Evolutionary conservation across 2,888 invertebrate species (phyloP), one percentile per base, ranked within the genome.

Genomic region (Ypsolopha scabrella): DNA sequence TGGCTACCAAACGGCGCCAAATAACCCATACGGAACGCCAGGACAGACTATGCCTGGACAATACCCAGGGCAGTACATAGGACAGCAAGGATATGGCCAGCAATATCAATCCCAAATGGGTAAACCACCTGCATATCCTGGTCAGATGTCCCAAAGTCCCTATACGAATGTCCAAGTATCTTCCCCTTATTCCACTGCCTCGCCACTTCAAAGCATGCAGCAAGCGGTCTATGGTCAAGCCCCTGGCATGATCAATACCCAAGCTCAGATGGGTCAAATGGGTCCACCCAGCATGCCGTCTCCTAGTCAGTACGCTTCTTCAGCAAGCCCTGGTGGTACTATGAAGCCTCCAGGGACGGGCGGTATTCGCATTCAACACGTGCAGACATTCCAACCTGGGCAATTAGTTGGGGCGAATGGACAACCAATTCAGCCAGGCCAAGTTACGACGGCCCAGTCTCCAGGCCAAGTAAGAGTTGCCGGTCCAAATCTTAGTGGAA

Each of bases 201-300:
- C 81, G 1, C 83, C 85, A 1, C 68, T 86, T 36, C 86, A 86
- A 60, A 71, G 76, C 49, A 85, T 86, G 85, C 85, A 86, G 54
- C 83, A 85, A 54, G 65, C 80, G 1, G 78, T 79, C 2, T 86
- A 85, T 57, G 82, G 80, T 1, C 80, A 80, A 57, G 61, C 65
- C 7, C 53, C 72, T 8, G 54, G 53, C 6, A 54, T 62, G 56
- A 64, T 69, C 56, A 65, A 63, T 14, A 53, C 67, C 6, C 73
- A 67, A 13, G 3, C 41, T 8, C 54, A 52, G 39, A 54, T 72
- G 35, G 66, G 67, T 4, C 64, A 69, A 53, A 70, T 72, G 67
- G 72, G 72, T 1, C 71, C 72, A 0, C 72, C 74, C 0, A 63
- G 63, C n/a, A 37, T 37, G 4, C 63, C 65, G 3, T 65, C 72